A percentile compares a stretch with the other conserved stretches of the same genome.
These are phyloP conservation scores for Silurus glanis DNA, from an alignment of 2,113 vertebrate genomes.

Conservation along the genomic window DNA sequence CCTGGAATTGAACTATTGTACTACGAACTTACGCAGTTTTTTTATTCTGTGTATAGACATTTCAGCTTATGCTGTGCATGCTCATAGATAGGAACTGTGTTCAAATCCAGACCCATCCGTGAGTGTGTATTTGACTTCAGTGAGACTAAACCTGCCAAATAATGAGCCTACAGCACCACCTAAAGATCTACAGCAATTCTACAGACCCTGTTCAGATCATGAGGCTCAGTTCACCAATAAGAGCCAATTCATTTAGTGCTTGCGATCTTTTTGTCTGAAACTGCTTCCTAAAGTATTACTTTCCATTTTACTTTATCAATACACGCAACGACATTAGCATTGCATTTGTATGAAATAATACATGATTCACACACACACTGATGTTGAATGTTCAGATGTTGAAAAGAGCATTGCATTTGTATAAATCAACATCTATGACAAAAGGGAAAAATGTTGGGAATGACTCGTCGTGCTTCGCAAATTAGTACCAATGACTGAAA, in stretches of 20 bases:
- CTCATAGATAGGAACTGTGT: background rate
- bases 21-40: background rate
- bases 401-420: background rate
- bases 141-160: background rate
- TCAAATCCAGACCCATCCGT: background rate
- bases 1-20: background rate
- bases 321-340: background rate
- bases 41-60: background rate
- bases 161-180: slow-evolving; percentile 28
- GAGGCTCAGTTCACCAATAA: background rate
- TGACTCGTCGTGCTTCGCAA: background rate
- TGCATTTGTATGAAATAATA: background rate
- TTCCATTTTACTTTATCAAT: background rate
- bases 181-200: background rate
- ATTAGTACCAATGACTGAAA: background rate
- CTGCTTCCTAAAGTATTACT: background rate
- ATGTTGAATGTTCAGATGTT: background rate
- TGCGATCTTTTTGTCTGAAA: background rate
- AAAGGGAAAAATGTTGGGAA: background rate
- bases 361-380: background rate
- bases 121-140: background rate
- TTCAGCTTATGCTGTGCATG: background rate
- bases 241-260: background rate
- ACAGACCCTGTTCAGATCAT: background rate
- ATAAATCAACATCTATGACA: background rate